phyloP scores from a whole-genome alignment of 2,888 invertebrate genomes.

The Brenthis daphne region DNA sequence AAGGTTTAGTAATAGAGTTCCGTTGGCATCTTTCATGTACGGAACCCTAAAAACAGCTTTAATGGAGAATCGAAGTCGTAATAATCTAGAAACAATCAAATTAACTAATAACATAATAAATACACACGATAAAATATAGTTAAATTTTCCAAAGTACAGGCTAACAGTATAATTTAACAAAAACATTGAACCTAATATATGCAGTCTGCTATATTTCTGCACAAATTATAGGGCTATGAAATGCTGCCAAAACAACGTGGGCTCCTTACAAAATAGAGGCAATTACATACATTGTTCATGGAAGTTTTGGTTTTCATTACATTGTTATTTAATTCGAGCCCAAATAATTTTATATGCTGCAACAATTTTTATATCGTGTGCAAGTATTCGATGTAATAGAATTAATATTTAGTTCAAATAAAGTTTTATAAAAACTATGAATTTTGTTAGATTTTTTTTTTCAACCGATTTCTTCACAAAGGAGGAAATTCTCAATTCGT shows the following conservation, averaged over 20 bases:
- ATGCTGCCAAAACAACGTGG: conserved; percentile 27
- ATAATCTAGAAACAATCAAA: neutral
- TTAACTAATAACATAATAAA: neutral
- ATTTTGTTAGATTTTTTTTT: no score
- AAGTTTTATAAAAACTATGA: no score
- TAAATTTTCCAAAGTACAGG: no score
- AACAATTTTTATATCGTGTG: no score
- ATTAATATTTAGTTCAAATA: no score
- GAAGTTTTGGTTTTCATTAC: neutral
- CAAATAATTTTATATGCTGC: neutral
- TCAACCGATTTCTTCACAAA: no score
- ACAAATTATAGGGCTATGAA: conserved; percentile 28
- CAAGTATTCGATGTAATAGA: no score
- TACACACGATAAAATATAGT: neutral
- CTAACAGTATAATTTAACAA: conserved; percentile 11
- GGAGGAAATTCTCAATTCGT: no score
- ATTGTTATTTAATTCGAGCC: neutral
- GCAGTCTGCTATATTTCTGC: conserved; percentile 13
- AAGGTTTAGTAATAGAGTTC: no score
- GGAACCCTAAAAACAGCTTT: no score
- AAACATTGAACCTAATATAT: conserved; percentile 1
- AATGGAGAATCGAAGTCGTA: no score
- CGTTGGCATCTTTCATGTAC: no score
- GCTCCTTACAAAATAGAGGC: conserved; percentile 7
- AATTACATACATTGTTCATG: conserved; percentile 9